A percentile compares a stretch with the other conserved stretches of the same genome.
phyloP scores from a whole-genome alignment of 1,140 invertebrate species.

The Dendrolimus kikuchii region DNA sequence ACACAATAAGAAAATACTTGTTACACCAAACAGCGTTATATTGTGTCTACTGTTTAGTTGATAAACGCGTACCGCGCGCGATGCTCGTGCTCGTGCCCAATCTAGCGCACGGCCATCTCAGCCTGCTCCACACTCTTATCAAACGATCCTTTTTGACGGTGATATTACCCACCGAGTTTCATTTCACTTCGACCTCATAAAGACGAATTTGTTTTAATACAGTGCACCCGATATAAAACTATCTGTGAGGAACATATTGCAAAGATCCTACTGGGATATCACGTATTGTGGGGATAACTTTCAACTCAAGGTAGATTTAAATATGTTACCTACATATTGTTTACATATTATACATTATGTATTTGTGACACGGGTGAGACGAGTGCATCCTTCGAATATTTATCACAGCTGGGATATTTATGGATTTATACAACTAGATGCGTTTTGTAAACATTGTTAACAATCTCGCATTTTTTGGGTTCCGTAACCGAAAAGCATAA shows the following conservation, averaged over 20 bases:
- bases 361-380: slow-evolving; percentile 10
- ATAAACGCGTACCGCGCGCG: slow-evolving; percentile 46
- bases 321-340: slow-evolving; percentile 12
- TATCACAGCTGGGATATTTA: not conserved
- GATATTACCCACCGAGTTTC: too few species aligned
- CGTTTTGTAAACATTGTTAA: not conserved
- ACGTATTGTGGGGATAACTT: slow-evolving; percentile 4
- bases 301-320: slow-evolving; percentile 25
- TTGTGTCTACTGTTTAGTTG: slow-evolving; percentile 63
- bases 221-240: too few species aligned
- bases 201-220: too few species aligned
- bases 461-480: too few species aligned
- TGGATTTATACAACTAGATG: not conserved
- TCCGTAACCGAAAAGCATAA: too few species aligned
- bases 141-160: not conserved
- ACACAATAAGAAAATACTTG: slow-evolving; percentile 34
- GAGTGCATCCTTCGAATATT: slow-evolving; percentile 14
- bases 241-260: too few species aligned
- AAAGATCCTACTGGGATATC: too few species aligned
- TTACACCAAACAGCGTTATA: slow-evolving; percentile 31
- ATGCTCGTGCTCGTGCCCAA: slow-evolving; percentile 27
- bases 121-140: slow-evolving; percentile 16
- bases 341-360: slow-evolving; percentile 22
- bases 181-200: too few species aligned
- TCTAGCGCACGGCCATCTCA: slow-evolving; percentile 11